phyloP scores from a whole-genome alignment of 2,888 invertebrate genomes.

The Drosophila kambysellisi region DNA sequence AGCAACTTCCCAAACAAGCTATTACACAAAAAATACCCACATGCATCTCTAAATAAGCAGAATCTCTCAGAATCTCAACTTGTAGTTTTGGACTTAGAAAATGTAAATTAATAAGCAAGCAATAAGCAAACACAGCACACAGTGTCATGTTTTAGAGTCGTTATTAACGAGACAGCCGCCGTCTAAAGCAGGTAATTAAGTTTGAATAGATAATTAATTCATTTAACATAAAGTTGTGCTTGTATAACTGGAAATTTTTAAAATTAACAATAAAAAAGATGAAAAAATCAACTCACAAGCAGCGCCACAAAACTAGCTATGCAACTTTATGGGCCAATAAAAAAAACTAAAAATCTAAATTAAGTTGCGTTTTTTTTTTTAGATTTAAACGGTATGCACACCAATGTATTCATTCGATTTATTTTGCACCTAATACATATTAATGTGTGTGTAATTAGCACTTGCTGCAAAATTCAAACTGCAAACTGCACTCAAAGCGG shows the following conservation, averaged over 20 bases:
- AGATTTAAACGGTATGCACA: constrained; percentile 39
- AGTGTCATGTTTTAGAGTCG: constrained; percentile 54
- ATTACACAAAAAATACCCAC: neutral
- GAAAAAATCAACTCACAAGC: constrained; percentile 70
- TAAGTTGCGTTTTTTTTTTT: constrained; percentile 46
- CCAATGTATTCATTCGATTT: constrained; percentile 1
- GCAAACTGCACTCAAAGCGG: constrained; percentile 69
- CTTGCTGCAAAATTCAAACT: constrained; percentile 62
- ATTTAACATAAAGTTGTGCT: constrained; percentile 67
- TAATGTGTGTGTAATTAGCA: constrained; percentile 60
- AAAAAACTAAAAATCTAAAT: constrained; percentile 11
- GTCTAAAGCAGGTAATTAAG: constrained; percentile 71
- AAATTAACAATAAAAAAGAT: constrained; percentile 55
- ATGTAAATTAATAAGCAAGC: constrained; percentile 54
- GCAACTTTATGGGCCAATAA: constrained; percentile 63
- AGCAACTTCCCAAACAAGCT: constrained; percentile 25
- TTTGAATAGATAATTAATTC: constrained; percentile 77
- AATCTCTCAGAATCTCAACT: constrained; percentile 36
- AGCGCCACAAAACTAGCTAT: constrained; percentile 65
- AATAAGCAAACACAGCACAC: constrained; percentile 12
- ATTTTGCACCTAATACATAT: constrained; percentile 5
- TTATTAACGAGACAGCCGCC: constrained; percentile 50
- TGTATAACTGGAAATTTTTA: constrained; percentile 78
- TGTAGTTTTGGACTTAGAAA: constrained; percentile 35
- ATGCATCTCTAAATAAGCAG: constrained; percentile 36